Conservation (phyloP, 2,797 vertebrate genomes). For the Sebastes dallii region DNA sequence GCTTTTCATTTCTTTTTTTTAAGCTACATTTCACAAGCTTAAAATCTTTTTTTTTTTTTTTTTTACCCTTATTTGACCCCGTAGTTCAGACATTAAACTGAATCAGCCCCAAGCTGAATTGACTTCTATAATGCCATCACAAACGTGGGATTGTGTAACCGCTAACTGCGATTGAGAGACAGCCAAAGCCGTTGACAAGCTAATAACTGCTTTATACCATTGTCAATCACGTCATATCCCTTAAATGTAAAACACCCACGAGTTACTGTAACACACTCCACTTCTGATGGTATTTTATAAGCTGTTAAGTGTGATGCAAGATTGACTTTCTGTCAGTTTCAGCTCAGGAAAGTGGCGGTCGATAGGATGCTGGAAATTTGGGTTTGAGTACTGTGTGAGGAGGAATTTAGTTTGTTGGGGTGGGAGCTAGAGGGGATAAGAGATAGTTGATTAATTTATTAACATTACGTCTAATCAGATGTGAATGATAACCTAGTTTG, state of each 20-base stretch:
- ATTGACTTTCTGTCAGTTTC: conserved; percentile 28
- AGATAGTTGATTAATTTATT: conserved; percentile 76
- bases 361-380: conserved; percentile 2
- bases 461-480: conserved; percentile 59
- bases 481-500: conserved; percentile 53
- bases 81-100: neutral
- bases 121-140: conserved; percentile 4
- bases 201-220: neutral
- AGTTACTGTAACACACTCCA: conserved; percentile 34
- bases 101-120: neutral
- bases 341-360: conserved; percentile 42
- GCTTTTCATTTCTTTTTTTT: neutral
- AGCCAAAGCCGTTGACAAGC: conserved; percentile 11
- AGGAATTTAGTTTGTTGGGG: neutral
- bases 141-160: conserved; percentile 2
- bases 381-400: conserved; percentile 24
- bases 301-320: conserved; percentile 14
- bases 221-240: neutral
- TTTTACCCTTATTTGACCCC: neutral
- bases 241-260: conserved; percentile 6
- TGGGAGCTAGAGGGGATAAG: neutral
- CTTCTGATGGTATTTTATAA: conserved; percentile 30
- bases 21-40: neutral
- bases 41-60: neutral
- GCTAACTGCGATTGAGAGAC: conserved; percentile 1